A percentile compares a stretch with the other conserved stretches of the same genome.
phyloP scores from a whole-genome alignment of 1,140 invertebrate species.

The Yoshiicerus persimilis region DNA sequence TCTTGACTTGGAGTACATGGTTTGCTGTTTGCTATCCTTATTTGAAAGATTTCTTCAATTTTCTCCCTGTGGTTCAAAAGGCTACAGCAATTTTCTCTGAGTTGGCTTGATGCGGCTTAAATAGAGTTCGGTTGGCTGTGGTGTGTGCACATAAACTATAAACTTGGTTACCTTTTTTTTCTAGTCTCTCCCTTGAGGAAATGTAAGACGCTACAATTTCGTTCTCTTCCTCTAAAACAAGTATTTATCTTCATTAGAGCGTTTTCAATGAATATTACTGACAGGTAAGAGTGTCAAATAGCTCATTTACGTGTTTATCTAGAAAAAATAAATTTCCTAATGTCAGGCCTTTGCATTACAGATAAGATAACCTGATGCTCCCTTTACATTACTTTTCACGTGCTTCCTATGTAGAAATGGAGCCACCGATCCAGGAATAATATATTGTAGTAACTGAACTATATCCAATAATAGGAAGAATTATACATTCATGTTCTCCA shows the following conservation, averaged over 20 bases:
- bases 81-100: background rate
- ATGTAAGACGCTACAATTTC: background rate
- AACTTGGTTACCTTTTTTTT: background rate
- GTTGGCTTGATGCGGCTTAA: background rate
- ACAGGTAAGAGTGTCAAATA: slow-evolving; percentile 16
- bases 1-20: background rate
- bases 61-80: background rate
- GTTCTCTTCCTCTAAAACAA: background rate
- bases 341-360: background rate
- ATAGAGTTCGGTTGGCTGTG: background rate
- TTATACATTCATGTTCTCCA: background rate
- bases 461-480: background rate
- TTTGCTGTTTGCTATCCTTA: background rate
- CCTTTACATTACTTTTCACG: background rate
- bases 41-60: background rate
- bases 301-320: background rate
- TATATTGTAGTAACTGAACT: background rate
- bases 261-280: background rate
- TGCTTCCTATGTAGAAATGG: background rate
- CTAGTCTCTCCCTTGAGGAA: background rate
- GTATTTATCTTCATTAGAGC: background rate
- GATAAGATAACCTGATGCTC: slow-evolving; percentile 5
- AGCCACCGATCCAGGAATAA: background rate
- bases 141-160: background rate
- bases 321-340: background rate